A percentile compares a stretch with the other conserved stretches of the same genome.
phyloP scores from a whole-genome alignment of 2,888 invertebrate species.

The Habroteleia sp. region DNA sequence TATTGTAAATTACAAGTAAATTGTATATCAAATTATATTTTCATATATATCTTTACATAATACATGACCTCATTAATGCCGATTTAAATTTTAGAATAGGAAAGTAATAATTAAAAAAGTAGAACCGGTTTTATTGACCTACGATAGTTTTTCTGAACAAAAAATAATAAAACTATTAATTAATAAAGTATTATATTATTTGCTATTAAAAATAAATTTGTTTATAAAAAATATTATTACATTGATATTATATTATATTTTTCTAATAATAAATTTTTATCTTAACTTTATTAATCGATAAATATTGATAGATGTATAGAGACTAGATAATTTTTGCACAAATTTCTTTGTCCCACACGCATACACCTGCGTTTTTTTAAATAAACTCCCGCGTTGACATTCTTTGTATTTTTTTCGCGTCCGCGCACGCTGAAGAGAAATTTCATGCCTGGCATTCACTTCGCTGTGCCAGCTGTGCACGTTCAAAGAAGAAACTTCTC shows the following conservation, averaged over 20 bases:
- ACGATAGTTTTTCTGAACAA: slow-evolving; percentile 1
- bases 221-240: not conserved
- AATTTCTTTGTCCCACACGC: slow-evolving; percentile 48
- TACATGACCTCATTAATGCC: no score
- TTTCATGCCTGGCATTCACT: slow-evolving; percentile 56
- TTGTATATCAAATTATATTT: no score
- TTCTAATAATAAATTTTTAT: no score
- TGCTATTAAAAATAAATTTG: no score
- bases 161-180: slow-evolving; percentile 3
- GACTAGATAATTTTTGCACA: slow-evolving; percentile 20
- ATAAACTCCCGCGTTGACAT: slow-evolving; percentile 36
- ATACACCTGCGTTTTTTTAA: slow-evolving; percentile 58
- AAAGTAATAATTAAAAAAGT: slow-evolving; percentile 17
- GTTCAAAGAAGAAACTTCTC: slow-evolving; percentile 55
- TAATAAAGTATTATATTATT: no score
- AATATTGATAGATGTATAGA: not conserved
- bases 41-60: no score
- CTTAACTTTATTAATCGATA: no score
- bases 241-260: not conserved
- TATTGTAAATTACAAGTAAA: no score
- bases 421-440: slow-evolving; percentile 44
- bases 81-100: slow-evolving; percentile 1
- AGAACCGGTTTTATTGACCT: slow-evolving; percentile 11
- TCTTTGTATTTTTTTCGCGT: slow-evolving; percentile 41
- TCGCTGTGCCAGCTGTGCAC: slow-evolving; percentile 48